Conservation (phyloP, 2,113 vertebrate genomes). For the Mastomys coucha region DNA sequence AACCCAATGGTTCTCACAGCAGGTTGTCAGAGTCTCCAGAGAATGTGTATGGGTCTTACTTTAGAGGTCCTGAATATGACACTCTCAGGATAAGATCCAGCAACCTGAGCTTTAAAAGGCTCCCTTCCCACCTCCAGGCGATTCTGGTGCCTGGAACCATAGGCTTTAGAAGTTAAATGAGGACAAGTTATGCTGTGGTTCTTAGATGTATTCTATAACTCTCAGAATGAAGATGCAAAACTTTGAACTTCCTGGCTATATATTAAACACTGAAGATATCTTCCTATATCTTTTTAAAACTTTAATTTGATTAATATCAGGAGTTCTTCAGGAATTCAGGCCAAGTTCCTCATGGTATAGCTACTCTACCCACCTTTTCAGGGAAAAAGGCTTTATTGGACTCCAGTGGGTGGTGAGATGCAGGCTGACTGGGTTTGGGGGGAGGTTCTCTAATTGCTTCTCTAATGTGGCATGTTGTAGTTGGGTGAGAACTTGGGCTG, state of each 20-base stretch:
- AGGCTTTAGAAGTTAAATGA: not conserved
- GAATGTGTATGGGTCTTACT: not conserved
- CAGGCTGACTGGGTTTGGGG: not conserved
- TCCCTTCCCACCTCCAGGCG: not conserved
- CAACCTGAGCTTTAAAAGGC: not conserved
- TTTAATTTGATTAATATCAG: not conserved
- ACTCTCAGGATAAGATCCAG: not conserved
- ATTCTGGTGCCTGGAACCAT: not conserved
- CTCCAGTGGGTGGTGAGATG: not conserved
- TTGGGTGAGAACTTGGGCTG: not conserved
- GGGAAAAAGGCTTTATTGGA: not conserved
- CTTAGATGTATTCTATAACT: not conserved
- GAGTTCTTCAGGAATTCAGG: not conserved
- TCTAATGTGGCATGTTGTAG: not conserved
- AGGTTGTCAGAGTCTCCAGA: not conserved
- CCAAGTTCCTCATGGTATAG: not conserved
- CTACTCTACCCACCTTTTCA: not conserved
- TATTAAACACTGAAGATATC: not conserved
- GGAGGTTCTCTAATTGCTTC: not conserved
- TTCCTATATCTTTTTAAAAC: not conserved
- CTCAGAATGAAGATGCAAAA: not conserved
- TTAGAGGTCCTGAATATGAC: not conserved
- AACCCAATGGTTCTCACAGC: not conserved
- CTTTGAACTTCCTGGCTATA: not conserved
- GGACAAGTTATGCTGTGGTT: not conserved